Conservation (phyloP, 2,113 vertebrate species). For the Phyllostomus discolor region DNA sequence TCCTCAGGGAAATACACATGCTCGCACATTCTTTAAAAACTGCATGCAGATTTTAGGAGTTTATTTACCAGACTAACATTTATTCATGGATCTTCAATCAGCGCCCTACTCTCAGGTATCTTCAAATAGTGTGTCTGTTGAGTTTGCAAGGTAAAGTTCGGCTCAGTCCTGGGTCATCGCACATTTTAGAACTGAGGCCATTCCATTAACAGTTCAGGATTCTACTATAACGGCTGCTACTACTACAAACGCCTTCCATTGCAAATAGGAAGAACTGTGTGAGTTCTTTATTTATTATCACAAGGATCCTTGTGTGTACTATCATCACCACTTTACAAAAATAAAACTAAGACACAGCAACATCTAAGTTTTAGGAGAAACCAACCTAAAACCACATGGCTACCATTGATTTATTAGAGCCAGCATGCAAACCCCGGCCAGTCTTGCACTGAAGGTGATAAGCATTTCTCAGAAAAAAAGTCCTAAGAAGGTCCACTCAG, state of each 20-base stretch:
- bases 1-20: neutral
- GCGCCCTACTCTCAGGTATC: neutral
- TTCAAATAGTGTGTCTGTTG: neutral
- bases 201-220: neutral
- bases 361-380: neutral
- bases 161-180: neutral
- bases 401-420: neutral
- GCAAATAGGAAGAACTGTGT: neutral
- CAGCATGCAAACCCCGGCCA: neutral
- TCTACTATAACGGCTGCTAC: rapidly evolving
- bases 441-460: neutral
- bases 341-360: neutral
- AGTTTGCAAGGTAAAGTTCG: neutral
- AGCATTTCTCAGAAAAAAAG: neutral
- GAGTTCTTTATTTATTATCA: neutral
- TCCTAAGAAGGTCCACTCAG: neutral
- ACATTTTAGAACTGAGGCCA: neutral
- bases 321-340: neutral
- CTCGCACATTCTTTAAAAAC: neutral
- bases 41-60: neutral
- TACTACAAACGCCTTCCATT: neutral
- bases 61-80: neutral
- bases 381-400: neutral
- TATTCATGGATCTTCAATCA: neutral
- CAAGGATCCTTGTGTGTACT: neutral